Conservation (phyloP, 2,113 vertebrate species). For the Eulacestoma nigropectus region DNA sequence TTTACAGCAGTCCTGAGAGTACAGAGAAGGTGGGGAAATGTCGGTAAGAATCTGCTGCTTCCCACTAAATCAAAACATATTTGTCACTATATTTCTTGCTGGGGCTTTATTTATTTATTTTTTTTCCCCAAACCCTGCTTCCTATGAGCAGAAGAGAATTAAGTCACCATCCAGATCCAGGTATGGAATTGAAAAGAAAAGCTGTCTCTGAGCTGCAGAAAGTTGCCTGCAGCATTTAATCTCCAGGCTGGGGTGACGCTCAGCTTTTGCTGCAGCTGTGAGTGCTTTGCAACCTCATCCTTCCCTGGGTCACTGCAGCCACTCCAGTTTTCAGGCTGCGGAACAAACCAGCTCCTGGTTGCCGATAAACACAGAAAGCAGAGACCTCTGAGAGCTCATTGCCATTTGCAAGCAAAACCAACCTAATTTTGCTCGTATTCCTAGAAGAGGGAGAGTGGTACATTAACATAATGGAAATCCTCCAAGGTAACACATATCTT, state of each 20-base stretch:
- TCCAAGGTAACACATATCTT: not conserved
- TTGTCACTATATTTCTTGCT: not conserved
- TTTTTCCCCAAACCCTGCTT: not conserved
- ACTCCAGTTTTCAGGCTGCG: not conserved
- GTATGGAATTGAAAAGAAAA: not conserved
- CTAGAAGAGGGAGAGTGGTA: not conserved
- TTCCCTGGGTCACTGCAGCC: not conserved
- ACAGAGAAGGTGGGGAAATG: not conserved
- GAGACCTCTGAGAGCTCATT: accelerated
- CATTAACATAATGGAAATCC: not conserved
- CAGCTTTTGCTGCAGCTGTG: not conserved
- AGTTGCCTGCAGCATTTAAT: not conserved
- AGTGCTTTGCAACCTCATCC: not conserved
- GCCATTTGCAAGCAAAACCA: not conserved
- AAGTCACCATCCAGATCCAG: not conserved
- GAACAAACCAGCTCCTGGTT: not conserved
- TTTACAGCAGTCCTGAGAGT: not conserved
- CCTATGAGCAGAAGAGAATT: not conserved
- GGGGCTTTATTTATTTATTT: not conserved
- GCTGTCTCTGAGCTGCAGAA: not conserved
- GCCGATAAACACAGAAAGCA: not conserved
- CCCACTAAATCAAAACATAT: not conserved
- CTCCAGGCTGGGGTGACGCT: not conserved
- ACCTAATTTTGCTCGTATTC: not conserved
- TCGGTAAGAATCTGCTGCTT: not conserved